Base-by-base conservation (phyloP, 2,797 vertebrate species). In the Danionella dracula region DNA sequence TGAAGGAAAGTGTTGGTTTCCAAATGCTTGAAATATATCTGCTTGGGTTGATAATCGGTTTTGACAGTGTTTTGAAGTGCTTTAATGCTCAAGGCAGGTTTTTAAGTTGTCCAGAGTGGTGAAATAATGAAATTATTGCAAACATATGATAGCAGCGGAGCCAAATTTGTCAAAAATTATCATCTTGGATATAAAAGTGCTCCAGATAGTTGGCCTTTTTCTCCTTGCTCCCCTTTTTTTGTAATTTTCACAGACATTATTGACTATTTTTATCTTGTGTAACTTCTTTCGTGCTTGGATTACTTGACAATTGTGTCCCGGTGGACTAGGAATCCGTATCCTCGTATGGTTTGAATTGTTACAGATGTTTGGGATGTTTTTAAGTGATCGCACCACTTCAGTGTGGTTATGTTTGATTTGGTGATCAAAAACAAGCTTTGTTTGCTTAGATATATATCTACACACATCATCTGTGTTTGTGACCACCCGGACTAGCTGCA, bases 341-440 rank as follows among this genome's bases (percentile, higher is more conserved):
- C 41, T 66, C 46, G 41, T 4, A 49, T 45, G 73, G 48, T 53
- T 50, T 51, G 56, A 63, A 55, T 60, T 37, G 48, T 34, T 31
- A 44, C 59, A 73, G 73, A 74, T 74, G 71, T 49, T 55, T 41
- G 57, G 49, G 54, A 74, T 69, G 69, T 62, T 70, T 66, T 71
- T 55, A 74, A 58, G 54, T 58, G 31, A 63, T 71, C 42, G 17
- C 12, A 53, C 31, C 64, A 44, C 60, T 70, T 54, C 34, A 40
- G 27, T 23, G 2, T 23, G 12, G 41, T 75, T 66, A 29, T 55
- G 21, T 73, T 71, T 34, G 19, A 73, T 66, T 57, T 55, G 51
- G 42, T 62, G 35, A 64, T 70, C 15, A 57, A 51, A 74, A 65
- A 13, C 20, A 50, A 48, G 37, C 61, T 71, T 71, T 76, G 49